Percentiles rank a stretch among this genome's conserved stretches.
Evolutionary conservation across 2,113 vertebrate genomes (phyloP).

Genomic region (Orycteropus afer): DNA sequence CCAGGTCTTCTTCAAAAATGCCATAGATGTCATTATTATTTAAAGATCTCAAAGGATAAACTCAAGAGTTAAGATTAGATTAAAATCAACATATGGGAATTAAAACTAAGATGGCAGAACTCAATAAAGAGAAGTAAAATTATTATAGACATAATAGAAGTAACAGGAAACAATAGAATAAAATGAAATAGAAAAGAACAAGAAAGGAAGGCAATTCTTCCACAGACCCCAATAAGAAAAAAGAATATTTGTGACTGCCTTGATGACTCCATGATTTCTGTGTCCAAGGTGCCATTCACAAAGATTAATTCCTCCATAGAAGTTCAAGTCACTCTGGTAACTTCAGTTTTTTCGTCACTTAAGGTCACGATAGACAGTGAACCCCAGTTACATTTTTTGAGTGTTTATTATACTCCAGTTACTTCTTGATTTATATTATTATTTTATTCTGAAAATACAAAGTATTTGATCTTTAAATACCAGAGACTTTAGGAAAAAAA

Average conservation of each 20-base stretch:
- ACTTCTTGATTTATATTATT: background rate
- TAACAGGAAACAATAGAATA: background rate
- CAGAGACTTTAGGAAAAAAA: background rate
- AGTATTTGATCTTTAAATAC: background rate
- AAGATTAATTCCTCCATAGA: background rate
- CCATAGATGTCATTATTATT: background rate
- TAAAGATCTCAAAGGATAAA: background rate
- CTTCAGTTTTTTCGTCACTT: background rate
- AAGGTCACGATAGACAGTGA: background rate
- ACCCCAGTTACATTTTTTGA: background rate
- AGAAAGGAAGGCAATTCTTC: background rate
- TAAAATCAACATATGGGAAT: background rate
- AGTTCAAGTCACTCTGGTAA: too few species aligned
- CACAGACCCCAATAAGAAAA: background rate
- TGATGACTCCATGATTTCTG: background rate
- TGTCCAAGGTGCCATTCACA: background rate
- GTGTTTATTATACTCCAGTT: background rate
- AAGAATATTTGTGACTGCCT: background rate
- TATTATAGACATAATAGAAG: background rate
- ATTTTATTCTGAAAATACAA: background rate
- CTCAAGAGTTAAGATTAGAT: background rate
- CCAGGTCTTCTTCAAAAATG: background rate
- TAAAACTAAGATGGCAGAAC: background rate
- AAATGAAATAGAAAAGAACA: background rate
- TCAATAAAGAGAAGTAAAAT: slow-evolving; percentile 12